Percentiles rank a stretch among this genome's conserved stretches.
phyloP scores from a whole-genome alignment of 2,113 vertebrate species.

The Perognathus longimembris region DNA sequence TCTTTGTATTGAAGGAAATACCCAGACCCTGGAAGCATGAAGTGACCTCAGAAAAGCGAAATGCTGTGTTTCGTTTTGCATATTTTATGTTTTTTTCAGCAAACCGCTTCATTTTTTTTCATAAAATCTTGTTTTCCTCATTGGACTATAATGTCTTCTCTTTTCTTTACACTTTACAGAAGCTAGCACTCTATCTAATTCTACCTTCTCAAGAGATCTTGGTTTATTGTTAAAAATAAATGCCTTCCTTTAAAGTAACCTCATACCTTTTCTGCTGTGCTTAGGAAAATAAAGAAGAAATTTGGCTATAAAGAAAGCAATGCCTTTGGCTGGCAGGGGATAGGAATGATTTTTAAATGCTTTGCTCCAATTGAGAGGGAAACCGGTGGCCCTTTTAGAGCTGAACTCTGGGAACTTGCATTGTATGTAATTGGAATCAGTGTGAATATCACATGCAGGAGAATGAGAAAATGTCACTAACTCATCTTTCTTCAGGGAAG shows the following conservation, averaged over 20 bases:
- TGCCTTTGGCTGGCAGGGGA: not conserved
- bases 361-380: conserved; percentile 60
- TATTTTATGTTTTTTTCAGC: conserved; percentile 4
- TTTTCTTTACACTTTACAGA: conserved; percentile 13
- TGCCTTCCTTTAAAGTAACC: conserved; percentile 56
- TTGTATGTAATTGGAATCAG: conserved; percentile 59
- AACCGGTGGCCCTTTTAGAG: conserved; percentile 52
- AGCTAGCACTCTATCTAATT: conserved; percentile 40
- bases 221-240: conserved; percentile 65
- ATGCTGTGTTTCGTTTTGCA: conserved; percentile 8
- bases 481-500: conserved; percentile 30
- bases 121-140: conserved; percentile 37
- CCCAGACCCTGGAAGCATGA: conserved; percentile 4
- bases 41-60: conserved; percentile 16
- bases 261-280: conserved; percentile 18
- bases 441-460: conserved; percentile 56
- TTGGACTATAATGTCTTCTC: conserved; percentile 42
- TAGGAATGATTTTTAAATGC: conserved; percentile 70
- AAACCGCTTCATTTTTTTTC: conserved; percentile 53
- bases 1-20: conserved; percentile 36
- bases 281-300: conserved; percentile 59
- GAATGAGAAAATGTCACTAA: conserved; percentile 71
- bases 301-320: conserved; percentile 59
- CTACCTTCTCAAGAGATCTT: conserved; percentile 37
- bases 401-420: conserved; percentile 60